Base-by-base conservation (phyloP, 2,888 invertebrate genomes). In the Callyntrura sp. region DNA sequence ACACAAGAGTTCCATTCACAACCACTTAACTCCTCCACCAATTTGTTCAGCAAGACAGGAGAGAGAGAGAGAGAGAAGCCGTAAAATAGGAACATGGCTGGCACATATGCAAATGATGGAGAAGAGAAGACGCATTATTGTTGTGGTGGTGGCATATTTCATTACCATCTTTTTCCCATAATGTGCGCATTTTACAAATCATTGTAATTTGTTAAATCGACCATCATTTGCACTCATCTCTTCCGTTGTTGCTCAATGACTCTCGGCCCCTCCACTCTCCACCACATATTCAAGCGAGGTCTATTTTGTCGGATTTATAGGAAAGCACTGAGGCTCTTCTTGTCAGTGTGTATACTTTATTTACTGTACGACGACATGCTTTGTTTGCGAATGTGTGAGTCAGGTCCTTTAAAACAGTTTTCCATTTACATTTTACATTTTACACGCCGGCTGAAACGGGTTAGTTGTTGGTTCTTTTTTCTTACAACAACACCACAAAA, bases 131-230 rank as follows among this genome's bases (percentile, higher is more conserved):
- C n/a, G 20, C 35, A 45, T 43, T 73, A 45, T 20, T 73, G 73
- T 55, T 23, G 35, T 35, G 35, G 51, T 79, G 55, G 84, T 84
- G 88, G 87, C 87, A 87, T 81, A 70, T 82, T 86, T 86, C 86
- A 86, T 86, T 86, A 79, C 79, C 86, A 79, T 78, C 78, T 86
- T 86, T 88, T 88, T 55, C 87, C 88, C 88, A 76, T 83, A 88
- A 87, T 87, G 70, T 45, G 82, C 62, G 25, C 62, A 70, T 82
- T 88, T 73, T 76, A 73, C 88, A 88, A 88, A 88, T 88, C 88
- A 88, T 88, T 88, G 82, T 88, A 88, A 88, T 88, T 88, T 88
- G 78, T 84, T 88, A 88, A 83, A 88, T 88, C 88, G 88, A 81
- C 88, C 83, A 84, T 88, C 88, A 84, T 88, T 88, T 83, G 35